These are phyloP conservation scores for Nomia melanderi DNA, from an alignment of 1,140 invertebrate species.

Conservation along the genomic window DNA sequence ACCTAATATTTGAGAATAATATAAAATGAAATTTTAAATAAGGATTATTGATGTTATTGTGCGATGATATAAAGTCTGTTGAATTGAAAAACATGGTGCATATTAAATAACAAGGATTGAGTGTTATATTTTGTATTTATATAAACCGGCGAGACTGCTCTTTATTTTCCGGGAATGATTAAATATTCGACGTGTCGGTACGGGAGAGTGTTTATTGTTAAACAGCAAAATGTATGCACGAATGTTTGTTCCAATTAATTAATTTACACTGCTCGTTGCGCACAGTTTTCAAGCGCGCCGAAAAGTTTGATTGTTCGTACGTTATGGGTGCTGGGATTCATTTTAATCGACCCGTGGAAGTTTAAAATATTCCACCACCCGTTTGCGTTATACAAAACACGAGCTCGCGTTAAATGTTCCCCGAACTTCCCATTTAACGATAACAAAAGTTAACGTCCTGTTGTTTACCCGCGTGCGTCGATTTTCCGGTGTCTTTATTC, in stretches of 20 bases:
- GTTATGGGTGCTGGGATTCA: background rate
- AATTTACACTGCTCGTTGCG: background rate
- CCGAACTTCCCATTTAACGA: background rate
- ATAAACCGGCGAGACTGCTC: background rate
- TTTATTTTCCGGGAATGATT: background rate
- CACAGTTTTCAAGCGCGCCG: background rate
- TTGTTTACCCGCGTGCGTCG: background rate
- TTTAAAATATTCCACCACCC: constrained; percentile 5
- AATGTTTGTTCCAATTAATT: constrained; percentile 9
- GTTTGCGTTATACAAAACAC: background rate
- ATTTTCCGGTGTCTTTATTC: background rate
- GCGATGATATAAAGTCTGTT: too few species aligned
- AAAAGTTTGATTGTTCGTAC: constrained; percentile 8
- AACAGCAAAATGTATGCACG: constrained; percentile 3
- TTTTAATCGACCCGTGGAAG: background rate
- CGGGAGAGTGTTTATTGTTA: background rate
- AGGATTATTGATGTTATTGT: too few species aligned
- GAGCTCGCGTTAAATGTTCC: background rate
- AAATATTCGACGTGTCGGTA: background rate
- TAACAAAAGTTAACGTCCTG: background rate
- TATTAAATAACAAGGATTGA: too few species aligned
- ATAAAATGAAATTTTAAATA: too few species aligned
- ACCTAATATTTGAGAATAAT: too few species aligned
- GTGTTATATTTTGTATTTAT: background rate
- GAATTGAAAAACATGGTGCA: too few species aligned